phyloP scores from a whole-genome alignment of 2,797 vertebrate species.

The Pagetopsis macropterus region DNA sequence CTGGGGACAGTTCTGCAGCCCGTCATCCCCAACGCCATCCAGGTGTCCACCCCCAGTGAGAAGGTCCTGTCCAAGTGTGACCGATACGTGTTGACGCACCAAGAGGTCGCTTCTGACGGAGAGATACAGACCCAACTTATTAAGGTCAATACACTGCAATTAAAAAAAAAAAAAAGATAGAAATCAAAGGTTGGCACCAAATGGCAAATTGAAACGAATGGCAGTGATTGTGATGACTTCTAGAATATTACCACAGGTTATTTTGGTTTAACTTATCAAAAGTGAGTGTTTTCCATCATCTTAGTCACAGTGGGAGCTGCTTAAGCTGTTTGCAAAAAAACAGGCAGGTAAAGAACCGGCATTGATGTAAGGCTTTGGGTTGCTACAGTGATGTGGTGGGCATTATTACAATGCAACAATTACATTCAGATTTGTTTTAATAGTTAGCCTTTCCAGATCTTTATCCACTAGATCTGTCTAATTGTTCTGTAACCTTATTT shows the following conservation, averaged over 20 bases:
- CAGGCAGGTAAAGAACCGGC: no score
- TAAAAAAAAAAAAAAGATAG: neutral
- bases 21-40: constrained; percentile 90
- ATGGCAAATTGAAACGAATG: no score
- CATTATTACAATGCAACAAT: no score
- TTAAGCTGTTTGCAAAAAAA: neutral
- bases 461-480: no score
- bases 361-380: no score
- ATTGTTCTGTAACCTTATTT: no score
- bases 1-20: constrained; percentile 94
- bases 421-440: no score
- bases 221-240: neutral
- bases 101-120: constrained; percentile 95
- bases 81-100: constrained; percentile 96
- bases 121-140: constrained; percentile 95
- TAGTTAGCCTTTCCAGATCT: no score
- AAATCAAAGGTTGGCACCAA: neutral
- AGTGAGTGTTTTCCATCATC: neutral
- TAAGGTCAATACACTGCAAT: constrained; percentile 83
- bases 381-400: no score
- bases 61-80: constrained; percentile 94
- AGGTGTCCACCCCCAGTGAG: constrained; percentile 88
- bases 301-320: neutral
- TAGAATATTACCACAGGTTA: neutral
- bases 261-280: neutral